Evolutionary conservation across 2,888 invertebrate genomes (phyloP).

Genomic region (Luffia ferchaultella): DNA sequence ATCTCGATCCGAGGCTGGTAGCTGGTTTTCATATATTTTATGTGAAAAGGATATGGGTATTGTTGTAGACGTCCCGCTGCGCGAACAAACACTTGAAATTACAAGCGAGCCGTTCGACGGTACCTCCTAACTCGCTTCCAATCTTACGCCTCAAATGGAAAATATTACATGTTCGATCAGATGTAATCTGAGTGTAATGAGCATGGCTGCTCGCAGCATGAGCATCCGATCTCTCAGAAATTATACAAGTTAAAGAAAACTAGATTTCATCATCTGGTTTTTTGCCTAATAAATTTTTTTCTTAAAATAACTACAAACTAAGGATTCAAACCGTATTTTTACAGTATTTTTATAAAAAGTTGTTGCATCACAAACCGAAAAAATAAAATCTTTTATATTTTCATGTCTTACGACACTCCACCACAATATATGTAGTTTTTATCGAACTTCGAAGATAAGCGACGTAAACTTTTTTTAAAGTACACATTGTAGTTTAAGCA

Average conservation of each 20-base stretch:
- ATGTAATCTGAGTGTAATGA: not conserved
- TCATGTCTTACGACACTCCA: too few species aligned
- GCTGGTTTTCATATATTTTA: conserved; percentile 63
- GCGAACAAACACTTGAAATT: conserved; percentile 62
- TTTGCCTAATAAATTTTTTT: too few species aligned
- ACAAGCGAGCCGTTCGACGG: conserved; percentile 44
- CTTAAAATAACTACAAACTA: too few species aligned
- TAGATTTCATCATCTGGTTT: too few species aligned
- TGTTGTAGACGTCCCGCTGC: conserved; percentile 57
- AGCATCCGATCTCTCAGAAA: too few species aligned
- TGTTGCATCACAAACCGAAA: too few species aligned
- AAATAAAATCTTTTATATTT: too few species aligned
- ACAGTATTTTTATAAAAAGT: too few species aligned
- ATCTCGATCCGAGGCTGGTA: conserved; percentile 53
- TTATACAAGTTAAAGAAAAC: too few species aligned
- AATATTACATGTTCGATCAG: conserved; percentile 24
- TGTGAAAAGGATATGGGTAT: conserved; percentile 65
- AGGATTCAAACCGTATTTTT: too few species aligned
- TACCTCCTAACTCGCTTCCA: conserved; percentile 49
- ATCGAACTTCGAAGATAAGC: not conserved
- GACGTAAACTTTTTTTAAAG: not conserved
- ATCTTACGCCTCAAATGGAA: conserved; percentile 57
- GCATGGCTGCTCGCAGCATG: not conserved
- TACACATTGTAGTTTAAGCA: conserved; percentile 15
- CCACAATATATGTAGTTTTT: not conserved